A percentile compares a stretch with the other conserved stretches of the same genome.
Evolutionary conservation across 1,140 invertebrate species (phyloP).

Genomic region (Drosophila parvula): DNA sequence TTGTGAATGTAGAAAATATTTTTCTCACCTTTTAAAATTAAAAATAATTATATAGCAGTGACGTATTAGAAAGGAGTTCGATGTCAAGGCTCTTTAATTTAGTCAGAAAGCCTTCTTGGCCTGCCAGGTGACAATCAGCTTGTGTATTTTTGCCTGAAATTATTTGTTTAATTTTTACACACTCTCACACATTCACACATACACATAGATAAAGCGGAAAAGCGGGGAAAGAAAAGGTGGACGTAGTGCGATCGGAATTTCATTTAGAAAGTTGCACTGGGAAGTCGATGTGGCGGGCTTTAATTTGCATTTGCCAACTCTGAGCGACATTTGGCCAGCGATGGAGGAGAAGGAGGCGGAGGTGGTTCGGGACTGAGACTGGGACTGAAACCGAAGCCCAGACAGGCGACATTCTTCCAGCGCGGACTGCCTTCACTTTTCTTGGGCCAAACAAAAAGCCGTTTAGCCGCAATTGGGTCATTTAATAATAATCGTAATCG

Average conservation of each 20-base stretch:
- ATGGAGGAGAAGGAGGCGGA: not conserved
- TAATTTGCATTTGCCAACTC: slow-evolving; percentile 72
- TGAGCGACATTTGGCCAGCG: slow-evolving; percentile 52
- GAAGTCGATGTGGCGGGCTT: slow-evolving; percentile 52
- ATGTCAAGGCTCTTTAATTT: slow-evolving; percentile 65
- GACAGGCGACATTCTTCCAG: slow-evolving; percentile 67
- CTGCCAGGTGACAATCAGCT: slow-evolving; percentile 77
- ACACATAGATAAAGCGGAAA: not conserved
- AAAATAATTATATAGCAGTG: slow-evolving; percentile 32
- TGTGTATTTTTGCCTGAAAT: slow-evolving; percentile 73
- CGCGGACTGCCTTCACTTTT: slow-evolving; percentile 69
- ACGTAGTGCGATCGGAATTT: slow-evolving; percentile 66
- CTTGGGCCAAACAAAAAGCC: slow-evolving; percentile 45
- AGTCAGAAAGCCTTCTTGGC: slow-evolving; percentile 26
- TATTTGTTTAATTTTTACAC: slow-evolving; percentile 80
- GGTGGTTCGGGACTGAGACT: not conserved
- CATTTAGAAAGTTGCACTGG: slow-evolving; percentile 74
- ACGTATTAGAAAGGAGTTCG: slow-evolving; percentile 62
- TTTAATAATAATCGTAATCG: slow-evolving; percentile 67
- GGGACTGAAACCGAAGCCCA: slow-evolving; percentile 15
- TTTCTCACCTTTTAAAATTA: too few species aligned
- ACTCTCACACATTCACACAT: slow-evolving; percentile 41
- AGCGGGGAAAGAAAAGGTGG: slow-evolving; percentile 23
- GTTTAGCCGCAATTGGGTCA: slow-evolving; percentile 69
- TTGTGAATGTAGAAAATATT: too few species aligned